Conservation (phyloP, 92 coral and sea anemone species). For the Zoanthus sansibaricus region DNA sequence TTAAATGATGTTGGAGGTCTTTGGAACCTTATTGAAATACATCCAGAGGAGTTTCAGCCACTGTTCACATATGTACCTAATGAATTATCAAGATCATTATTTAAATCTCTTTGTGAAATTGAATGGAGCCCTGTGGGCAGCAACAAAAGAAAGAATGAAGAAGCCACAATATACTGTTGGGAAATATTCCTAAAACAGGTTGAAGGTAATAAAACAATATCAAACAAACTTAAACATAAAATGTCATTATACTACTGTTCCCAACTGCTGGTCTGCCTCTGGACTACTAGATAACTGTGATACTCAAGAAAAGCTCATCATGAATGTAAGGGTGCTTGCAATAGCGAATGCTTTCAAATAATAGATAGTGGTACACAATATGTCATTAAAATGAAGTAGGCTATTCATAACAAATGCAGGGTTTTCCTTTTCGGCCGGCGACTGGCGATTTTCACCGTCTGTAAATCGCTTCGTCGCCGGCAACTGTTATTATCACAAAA, state of each 20-base stretch:
- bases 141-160: conserved; percentile 39
- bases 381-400: neutral
- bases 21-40: conserved; percentile 39
- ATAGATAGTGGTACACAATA: too few relatives aligned
- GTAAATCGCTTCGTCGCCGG: too few relatives aligned
- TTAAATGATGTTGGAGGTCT: conserved; percentile 48
- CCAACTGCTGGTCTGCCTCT: conserved; percentile 3
- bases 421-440: too few relatives aligned
- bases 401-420: neutral
- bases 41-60: conserved; percentile 49
- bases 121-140: conserved; percentile 57
- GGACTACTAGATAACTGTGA: neutral
- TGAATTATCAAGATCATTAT: conserved; percentile 22
- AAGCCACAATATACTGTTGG: conserved; percentile 55
- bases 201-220: neutral
- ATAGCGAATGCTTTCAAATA: too few relatives aligned
- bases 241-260: neutral
- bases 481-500: too few relatives aligned
- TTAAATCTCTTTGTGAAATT: conserved; percentile 34
- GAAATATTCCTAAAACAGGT: conserved; percentile 24
- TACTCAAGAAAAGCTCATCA: neutral
- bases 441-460: too few relatives aligned
- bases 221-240: neutral
- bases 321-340: neutral
- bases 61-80: conserved; percentile 38